These are phyloP conservation scores for Steinernema scapterisci DNA, from an alignment of 2,888 invertebrate species.

Conservation along the genomic window DNA sequence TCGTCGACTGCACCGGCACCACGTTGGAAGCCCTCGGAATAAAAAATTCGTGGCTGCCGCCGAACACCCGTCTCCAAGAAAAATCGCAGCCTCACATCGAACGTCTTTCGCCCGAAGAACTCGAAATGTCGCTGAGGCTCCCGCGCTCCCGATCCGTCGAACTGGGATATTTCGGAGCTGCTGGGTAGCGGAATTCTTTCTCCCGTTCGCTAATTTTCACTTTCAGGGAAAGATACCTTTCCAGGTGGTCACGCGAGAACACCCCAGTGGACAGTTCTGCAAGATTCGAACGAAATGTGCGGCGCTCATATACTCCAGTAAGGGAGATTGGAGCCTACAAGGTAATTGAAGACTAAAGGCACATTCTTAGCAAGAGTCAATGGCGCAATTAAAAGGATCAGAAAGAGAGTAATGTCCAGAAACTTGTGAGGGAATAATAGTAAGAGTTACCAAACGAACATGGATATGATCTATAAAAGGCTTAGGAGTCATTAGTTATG, in stretches of 20 bases:
- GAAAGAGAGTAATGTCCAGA: too few relatives aligned
- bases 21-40: conserved; percentile 38
- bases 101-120: conserved; percentile 32
- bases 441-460: too few relatives aligned
- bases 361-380: too few relatives aligned
- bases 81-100: conserved; percentile 36
- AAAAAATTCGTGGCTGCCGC: conserved; percentile 38
- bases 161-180: conserved; percentile 33
- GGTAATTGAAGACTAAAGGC: conserved; percentile 13
- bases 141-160: conserved; percentile 41
- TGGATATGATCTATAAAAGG: too few relatives aligned
- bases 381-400: too few relatives aligned
- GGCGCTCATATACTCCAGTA: conserved; percentile 65
- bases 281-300: conserved; percentile 55
- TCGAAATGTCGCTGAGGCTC: conserved; percentile 37
- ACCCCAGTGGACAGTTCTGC: conserved; percentile 60
- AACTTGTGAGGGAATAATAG: too few relatives aligned
- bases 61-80: conserved; percentile 30
- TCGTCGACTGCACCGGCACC: conserved; percentile 30
- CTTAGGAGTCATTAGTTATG: too few relatives aligned
- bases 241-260: conserved; percentile 67
- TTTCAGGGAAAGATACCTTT: conserved; percentile 60
- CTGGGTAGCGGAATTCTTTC: conserved; percentile 17
- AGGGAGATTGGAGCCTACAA: conserved; percentile 56
- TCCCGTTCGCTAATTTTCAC: neutral